phyloP scores from a whole-genome alignment of 2,888 invertebrate species.

The Thyatira batis region DNA sequence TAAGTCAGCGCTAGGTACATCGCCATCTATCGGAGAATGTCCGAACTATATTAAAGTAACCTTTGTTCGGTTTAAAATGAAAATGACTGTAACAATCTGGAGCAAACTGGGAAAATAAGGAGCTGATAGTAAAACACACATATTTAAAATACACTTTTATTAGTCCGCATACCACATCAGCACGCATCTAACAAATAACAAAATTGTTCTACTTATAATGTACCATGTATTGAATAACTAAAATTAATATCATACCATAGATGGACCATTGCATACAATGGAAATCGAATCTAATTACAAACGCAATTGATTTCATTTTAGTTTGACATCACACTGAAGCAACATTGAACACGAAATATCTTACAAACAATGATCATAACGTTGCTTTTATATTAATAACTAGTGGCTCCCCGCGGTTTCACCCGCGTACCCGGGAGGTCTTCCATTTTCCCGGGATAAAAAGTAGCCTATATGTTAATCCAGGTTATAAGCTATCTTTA shows the following conservation, averaged over 20 bases:
- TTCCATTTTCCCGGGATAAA: too few relatives aligned
- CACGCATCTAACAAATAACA: constrained; percentile 67
- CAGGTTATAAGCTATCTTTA: too few relatives aligned
- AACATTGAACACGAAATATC: neutral
- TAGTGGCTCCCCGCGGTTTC: too few relatives aligned
- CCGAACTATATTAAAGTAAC: too few relatives aligned
- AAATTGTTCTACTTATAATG: constrained; percentile 61
- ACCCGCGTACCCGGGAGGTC: too few relatives aligned
- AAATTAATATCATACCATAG: neutral
- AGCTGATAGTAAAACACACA: constrained; percentile 11
- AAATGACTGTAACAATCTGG: too few relatives aligned
- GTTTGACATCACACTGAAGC: neutral
- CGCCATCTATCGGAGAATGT: too few relatives aligned
- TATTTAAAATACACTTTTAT: constrained; percentile 52
- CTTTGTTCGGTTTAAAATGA: too few relatives aligned
- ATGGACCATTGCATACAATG: neutral
- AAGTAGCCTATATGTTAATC: too few relatives aligned
- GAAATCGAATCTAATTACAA: neutral
- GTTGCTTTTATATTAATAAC: too few relatives aligned
- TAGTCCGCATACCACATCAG: constrained; percentile 48
- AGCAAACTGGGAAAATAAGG: constrained; percentile 6
- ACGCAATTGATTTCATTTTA: neutral
- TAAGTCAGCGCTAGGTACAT: too few relatives aligned
- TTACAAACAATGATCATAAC: too few relatives aligned
- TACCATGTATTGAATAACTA: constrained; percentile 25